Evolutionary conservation across 2,888 invertebrate genomes (phyloP), one percentile per base, ranked within the genome.

Genomic region (Sesamia inferens): DNA sequence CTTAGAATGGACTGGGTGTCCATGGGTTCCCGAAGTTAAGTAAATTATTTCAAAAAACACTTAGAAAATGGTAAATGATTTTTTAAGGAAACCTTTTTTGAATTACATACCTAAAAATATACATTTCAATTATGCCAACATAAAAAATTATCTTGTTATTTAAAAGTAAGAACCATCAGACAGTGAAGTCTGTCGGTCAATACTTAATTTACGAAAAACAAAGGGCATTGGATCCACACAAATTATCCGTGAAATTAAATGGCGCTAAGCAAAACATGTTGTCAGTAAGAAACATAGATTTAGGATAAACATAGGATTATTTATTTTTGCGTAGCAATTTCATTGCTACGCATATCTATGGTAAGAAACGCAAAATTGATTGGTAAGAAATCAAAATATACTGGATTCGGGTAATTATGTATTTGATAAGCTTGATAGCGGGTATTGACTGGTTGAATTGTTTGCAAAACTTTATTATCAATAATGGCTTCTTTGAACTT

Each of bases 161-260:
- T 68, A 39, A 42, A 71, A 77, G 48, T 61, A 48, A 75, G 48
- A 71, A 59, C 44, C 64, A 72, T 42, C 68, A 78, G 78, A 68
- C 84, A 68, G 69, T 77, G 67, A 74, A 84, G 71, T 72, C 64
- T 64, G 69, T 16, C 74, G 86, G 83, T 87, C 88, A 79, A 87
- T 87, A 86, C 73, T 78, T 88, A 88, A 89, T 90, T 86, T 86
- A 78, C 69, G 66, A 82, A 79, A 88, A 89, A 90, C 91, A 92
- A 92, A 92, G 88, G 88, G 87, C 86, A 88, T 88, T 92, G 88
- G 88, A 86, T 86, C 79, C 89, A 87, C 84, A 87, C 88, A 91
- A 92, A 92, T 92, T 90, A 91, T 85, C 87, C 92, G 90, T 92
- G 92, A 91, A 93, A 93, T 92, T 90, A 89, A 91, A 90, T 84